Conservation (phyloP, 2,888 invertebrate species). For the Yponomeuta evonymella region DNA sequence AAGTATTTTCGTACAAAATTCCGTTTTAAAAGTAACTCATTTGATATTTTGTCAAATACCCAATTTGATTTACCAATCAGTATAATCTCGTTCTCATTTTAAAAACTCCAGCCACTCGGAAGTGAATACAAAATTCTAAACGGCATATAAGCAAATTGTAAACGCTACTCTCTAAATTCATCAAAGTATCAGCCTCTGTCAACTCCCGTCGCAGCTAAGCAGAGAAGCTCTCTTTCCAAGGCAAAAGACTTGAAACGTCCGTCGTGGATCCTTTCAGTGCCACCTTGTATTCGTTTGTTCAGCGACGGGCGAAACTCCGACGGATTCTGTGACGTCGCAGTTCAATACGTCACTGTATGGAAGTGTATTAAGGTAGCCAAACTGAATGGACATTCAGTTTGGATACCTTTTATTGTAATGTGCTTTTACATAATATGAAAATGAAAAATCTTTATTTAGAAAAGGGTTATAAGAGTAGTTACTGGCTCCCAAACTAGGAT, state of each 20-base stretch:
- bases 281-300: slow-evolving; percentile 33
- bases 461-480: too few relatives aligned
- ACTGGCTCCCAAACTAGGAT: too few relatives aligned
- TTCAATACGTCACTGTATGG: background rate
- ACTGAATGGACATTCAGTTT: too few relatives aligned
- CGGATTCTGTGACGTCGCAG: slow-evolving; percentile 21
- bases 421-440: too few relatives aligned
- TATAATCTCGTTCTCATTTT: background rate
- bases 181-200: slow-evolving; percentile 7
- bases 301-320: slow-evolving; percentile 33
- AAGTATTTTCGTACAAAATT: too few relatives aligned
- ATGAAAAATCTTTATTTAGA: too few relatives aligned
- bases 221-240: slow-evolving; percentile 8
- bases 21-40: too few relatives aligned
- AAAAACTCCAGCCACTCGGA: background rate
- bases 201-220: slow-evolving; percentile 1
- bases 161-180: background rate
- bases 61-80: background rate
- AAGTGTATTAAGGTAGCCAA: too few relatives aligned
- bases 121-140: background rate
- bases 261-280: slow-evolving; percentile 10
- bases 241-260: slow-evolving; percentile 15
- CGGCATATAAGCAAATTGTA: background rate
- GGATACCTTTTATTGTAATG: too few relatives aligned
- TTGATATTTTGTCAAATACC: too few relatives aligned